Evolutionary conservation across 2,113 vertebrate species (phyloP).

Genomic region (Lepus americanus): DNA sequence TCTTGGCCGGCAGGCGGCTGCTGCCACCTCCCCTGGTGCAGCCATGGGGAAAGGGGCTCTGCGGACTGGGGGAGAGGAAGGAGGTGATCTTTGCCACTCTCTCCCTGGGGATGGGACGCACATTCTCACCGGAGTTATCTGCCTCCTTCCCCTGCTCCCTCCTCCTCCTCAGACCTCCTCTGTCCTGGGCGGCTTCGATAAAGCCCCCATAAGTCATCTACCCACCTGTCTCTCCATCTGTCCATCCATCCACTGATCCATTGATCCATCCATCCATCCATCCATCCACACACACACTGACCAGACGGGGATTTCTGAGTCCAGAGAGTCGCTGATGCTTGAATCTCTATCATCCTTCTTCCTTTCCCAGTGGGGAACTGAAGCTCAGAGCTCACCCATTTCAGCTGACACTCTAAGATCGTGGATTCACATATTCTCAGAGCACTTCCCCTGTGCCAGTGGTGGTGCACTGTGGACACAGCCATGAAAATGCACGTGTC

Average conservation of each 20-base stretch:
- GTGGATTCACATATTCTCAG: background rate
- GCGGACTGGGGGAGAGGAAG: background rate
- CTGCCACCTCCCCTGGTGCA: background rate
- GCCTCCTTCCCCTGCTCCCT: too few relatives aligned
- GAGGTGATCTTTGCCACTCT: background rate
- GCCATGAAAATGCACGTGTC: background rate
- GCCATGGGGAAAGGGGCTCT: background rate
- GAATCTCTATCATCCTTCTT: background rate
- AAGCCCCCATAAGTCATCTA: background rate
- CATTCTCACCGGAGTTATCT: background rate
- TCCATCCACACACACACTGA: background rate
- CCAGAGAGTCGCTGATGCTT: background rate
- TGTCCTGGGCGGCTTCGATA: background rate
- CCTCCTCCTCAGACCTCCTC: background rate
- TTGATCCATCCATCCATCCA: too few relatives aligned
- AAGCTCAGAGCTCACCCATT: background rate
- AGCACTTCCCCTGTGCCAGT: background rate
- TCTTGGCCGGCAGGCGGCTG: conserved; percentile 52
- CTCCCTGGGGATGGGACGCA: background rate
- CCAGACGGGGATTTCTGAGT: background rate
- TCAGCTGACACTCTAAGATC: background rate
- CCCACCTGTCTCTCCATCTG: too few relatives aligned
- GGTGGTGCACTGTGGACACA: background rate
- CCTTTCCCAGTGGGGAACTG: background rate
- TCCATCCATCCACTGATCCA: background rate